Evolutionary conservation across 2,797 vertebrate species (phyloP), one percentile per base, ranked within the genome.

Genomic region (Enteromius fasciolatus): DNA sequence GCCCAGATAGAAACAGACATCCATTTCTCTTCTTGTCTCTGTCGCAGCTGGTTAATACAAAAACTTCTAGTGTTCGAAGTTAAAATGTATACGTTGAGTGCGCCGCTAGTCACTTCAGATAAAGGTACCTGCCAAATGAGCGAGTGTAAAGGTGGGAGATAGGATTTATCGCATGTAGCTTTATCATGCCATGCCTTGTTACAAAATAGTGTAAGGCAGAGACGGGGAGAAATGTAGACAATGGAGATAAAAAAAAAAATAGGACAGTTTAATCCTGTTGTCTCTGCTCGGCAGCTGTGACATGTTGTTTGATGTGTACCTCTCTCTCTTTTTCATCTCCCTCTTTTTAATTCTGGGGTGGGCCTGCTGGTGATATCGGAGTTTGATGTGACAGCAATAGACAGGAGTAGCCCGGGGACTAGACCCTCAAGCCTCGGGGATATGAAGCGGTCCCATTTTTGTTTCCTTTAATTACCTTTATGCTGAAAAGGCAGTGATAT

Each of bases 361-460:
- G 75, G 46, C 52, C 15, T 74, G 33, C 33, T 70, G 57, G 74
- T 75, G 20, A 79, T 76, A 82, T 50, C 33, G n/a, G 50, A 41
- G 68, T 52, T 61, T 73, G 83, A 87, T 80, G 66, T 73, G 76
- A 83, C 17, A 25, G 70, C 72, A 64, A 44, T 66, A 69, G 70
- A 80, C 64, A 33, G 14, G n/a, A 39, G 41, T 59, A 50, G 25
- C 76, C 23, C 33, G 9, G 12, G 83, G 57, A 80, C 20, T 36
- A 18, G 46, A 46, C 83, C 63, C 72, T 36, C 12, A 44, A 82
- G 69, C 73, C 46, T 9, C 48, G 52, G 79, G 41, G 39, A 59
- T 61, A 25, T 63, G 41, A 61, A 64, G 36, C 39, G 31, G 46
- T 48, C 61, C 73, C 76, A 57, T 64, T 66, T 78, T 33, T 66